Conservation (phyloP, 1,140 invertebrate genomes). For the Halesus radiatus region DNA sequence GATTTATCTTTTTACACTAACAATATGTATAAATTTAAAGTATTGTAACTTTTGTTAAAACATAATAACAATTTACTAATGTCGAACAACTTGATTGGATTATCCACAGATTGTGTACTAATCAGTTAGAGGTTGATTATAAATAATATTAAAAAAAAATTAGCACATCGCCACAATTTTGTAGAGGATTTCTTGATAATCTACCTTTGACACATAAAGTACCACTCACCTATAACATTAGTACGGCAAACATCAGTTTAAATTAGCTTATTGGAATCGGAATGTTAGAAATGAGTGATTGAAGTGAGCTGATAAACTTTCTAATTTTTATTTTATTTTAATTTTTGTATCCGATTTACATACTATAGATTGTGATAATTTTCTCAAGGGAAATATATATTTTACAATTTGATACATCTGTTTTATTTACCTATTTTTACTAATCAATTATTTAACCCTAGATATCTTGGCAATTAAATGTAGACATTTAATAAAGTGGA, state of each 20-base stretch:
- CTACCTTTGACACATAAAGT: no score
- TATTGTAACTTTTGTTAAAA: neutral
- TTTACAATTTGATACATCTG: constrained; percentile 43
- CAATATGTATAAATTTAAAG: constrained; percentile 1
- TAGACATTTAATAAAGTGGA: no score
- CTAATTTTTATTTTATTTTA: constrained; percentile 32
- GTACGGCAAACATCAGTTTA: no score
- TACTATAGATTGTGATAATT: constrained; percentile 45
- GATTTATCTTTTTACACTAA: neutral
- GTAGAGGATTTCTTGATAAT: no score
- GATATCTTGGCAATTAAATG: no score
- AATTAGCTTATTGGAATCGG: neutral
- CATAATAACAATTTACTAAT: constrained; percentile 6
- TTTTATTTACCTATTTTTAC: constrained; percentile 25
- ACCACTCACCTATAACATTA: no score
- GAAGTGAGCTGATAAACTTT: constrained; percentile 14
- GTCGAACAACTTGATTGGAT: neutral
- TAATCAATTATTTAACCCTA: no score
- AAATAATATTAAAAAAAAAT: no score
- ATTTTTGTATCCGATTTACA: constrained; percentile 32
- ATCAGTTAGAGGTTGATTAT: no score
- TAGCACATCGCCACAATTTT: no score
- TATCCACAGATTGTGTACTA: neutral
- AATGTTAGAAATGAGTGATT: constrained; percentile 1
- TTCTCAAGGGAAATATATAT: constrained; percentile 44